Conservation (phyloP, 2,888 invertebrate species). For the Apodemia duryi region DNA sequence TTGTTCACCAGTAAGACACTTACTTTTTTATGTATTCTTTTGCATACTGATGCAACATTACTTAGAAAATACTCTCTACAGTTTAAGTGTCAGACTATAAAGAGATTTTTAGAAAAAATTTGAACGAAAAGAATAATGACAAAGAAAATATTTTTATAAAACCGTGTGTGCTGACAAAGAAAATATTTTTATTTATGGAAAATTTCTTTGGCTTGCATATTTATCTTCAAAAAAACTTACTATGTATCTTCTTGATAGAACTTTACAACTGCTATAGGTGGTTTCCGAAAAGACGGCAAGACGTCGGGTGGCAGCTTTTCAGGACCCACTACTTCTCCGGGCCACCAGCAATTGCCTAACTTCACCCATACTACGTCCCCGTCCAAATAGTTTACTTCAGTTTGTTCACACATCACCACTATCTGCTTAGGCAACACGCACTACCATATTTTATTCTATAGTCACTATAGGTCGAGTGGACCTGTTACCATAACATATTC, state of each 20-base stretch:
- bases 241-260: slow-evolving; percentile 91
- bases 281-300: slow-evolving; percentile 81
- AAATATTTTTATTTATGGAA: background rate
- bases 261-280: slow-evolving; percentile 89
- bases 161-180: background rate
- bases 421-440: slow-evolving; percentile 63
- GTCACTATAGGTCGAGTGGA: slow-evolving; percentile 55
- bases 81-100: background rate
- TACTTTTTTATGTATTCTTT: no score
- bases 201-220: background rate
- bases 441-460: slow-evolving; percentile 69
- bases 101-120: background rate
- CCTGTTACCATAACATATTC: slow-evolving; percentile 54
- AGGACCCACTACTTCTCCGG: slow-evolving; percentile 85
- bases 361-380: slow-evolving; percentile 94
- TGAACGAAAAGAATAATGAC: background rate
- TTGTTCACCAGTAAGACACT: background rate
- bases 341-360: slow-evolving; percentile 91
- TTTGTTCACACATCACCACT: slow-evolving; percentile 84
- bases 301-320: slow-evolving; percentile 84
- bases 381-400: slow-evolving; percentile 82
- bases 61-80: no score
- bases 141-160: background rate
- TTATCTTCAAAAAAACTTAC: slow-evolving; percentile 76
- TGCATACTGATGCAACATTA: no score